These are phyloP conservation scores for Pedetes capensis DNA, from an alignment of 2,113 vertebrate species.

Conservation along the genomic window DNA sequence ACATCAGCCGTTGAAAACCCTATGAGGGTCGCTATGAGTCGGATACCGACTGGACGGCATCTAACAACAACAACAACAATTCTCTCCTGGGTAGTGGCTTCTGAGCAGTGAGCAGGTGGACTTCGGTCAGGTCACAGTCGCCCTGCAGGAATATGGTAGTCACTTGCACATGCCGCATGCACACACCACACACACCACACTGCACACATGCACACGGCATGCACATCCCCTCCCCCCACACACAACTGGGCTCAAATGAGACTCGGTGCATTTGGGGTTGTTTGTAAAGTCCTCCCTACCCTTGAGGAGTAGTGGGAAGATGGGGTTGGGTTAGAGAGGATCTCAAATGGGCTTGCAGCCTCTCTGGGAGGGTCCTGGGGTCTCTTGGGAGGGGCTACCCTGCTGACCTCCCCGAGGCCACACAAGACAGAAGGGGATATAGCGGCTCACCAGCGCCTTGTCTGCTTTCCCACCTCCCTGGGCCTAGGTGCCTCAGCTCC, in stretches of 20 bases:
- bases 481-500: not conserved
- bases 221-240: not conserved
- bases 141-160: not conserved
- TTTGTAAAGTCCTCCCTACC: not conserved
- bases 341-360: not conserved
- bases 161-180: too few relatives aligned
- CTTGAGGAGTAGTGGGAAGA: not conserved
- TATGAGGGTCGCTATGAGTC: too few relatives aligned
- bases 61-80: too few relatives aligned
- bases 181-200: too few relatives aligned
- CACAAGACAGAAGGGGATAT: too few relatives aligned
- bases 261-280: too few relatives aligned
- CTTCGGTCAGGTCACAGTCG: not conserved
- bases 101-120: too few relatives aligned
- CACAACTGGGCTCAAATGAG: not conserved
- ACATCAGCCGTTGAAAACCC: too few relatives aligned
- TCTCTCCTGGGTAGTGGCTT: too few relatives aligned
- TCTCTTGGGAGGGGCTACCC: not conserved
- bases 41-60: too few relatives aligned
- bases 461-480: not conserved
- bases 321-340: not conserved
- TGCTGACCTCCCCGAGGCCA: not conserved
- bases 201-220: not conserved
- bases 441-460: fast-evolving
- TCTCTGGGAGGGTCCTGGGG: too few relatives aligned